phyloP scores from a whole-genome alignment of 2,888 invertebrate species.

The Dermolepida albohirtum region DNA sequence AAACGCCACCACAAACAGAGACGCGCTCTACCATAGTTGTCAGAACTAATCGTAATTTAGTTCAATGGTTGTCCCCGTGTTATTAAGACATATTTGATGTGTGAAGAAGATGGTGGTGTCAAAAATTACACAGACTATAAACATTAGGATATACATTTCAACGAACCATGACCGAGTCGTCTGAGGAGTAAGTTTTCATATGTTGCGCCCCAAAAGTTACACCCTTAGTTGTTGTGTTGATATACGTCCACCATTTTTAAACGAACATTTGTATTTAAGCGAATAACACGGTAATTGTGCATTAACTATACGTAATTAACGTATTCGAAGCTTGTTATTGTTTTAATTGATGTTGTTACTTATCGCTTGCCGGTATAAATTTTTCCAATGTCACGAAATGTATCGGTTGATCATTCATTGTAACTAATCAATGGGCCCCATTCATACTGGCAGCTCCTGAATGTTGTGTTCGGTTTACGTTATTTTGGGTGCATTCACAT shows the following conservation, averaged over 20 bases:
- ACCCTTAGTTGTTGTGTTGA: slow-evolving; percentile 53
- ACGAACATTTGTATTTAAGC: slow-evolving; percentile 48
- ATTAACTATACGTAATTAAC: slow-evolving; percentile 50
- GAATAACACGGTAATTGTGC: slow-evolving; percentile 48
- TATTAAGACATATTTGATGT: slow-evolving; percentile 65
- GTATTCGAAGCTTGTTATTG: slow-evolving; percentile 44
- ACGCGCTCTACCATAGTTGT: slow-evolving; percentile 81
- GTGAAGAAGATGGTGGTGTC: slow-evolving; percentile 64
- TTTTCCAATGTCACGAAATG: slow-evolving; percentile 40
- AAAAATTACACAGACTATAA: slow-evolving; percentile 75
- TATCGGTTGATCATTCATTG: slow-evolving; percentile 55
- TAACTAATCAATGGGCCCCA: slow-evolving; percentile 51
- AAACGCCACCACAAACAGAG: slow-evolving; percentile 38
- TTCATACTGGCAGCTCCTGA: slow-evolving; percentile 53
- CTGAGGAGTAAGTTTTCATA: slow-evolving; percentile 83
- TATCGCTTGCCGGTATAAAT: slow-evolving; percentile 23
- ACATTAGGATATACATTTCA: slow-evolving; percentile 85
- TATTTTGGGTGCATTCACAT: slow-evolving; percentile 54
- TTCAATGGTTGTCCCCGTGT: slow-evolving; percentile 64
- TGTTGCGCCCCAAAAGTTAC: slow-evolving; percentile 40
- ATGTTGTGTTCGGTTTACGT: slow-evolving; percentile 56
- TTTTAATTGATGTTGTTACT: slow-evolving; percentile 39
- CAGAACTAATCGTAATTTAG: slow-evolving; percentile 76
- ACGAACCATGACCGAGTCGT: slow-evolving; percentile 92
- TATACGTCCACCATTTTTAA: slow-evolving; percentile 57